phyloP scores from a whole-genome alignment of 1,140 invertebrate species.

The Nymphalis io region DNA sequence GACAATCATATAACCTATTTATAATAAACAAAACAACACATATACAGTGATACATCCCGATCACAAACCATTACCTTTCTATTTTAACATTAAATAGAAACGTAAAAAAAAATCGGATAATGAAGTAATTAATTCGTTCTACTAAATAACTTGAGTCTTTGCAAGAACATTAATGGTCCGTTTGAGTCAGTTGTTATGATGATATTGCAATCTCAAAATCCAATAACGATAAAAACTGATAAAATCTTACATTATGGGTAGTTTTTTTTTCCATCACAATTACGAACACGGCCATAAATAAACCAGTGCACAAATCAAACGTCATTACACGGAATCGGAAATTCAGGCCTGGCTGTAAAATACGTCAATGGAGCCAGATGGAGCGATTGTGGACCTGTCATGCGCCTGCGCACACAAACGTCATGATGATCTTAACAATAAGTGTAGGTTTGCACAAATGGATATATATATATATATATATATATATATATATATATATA shows the following conservation, averaged over 20 bases:
- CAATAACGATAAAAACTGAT: slow-evolving; percentile 23
- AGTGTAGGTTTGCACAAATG: background rate
- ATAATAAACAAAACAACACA: too few species aligned
- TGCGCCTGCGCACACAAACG: slow-evolving; percentile 11
- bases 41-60: too few species aligned
- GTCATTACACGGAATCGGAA: slow-evolving; percentile 54
- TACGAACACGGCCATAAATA: slow-evolving; percentile 16
- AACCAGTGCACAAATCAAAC: slow-evolving; percentile 31
- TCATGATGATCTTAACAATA: background rate
- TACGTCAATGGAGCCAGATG: slow-evolving; percentile 60
- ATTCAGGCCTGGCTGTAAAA: slow-evolving; percentile 57
- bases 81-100: too few species aligned
- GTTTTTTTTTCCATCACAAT: background rate
- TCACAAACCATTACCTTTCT: too few species aligned
- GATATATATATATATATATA: too few species aligned
- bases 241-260: background rate
- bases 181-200: too few species aligned
- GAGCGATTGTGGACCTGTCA: slow-evolving; percentile 45
- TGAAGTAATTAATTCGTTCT: too few species aligned
- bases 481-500: too few species aligned
- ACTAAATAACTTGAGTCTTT: too few species aligned
- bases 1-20: too few species aligned
- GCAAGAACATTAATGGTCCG: too few species aligned
- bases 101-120: too few species aligned
- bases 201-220: slow-evolving; percentile 1